Evolutionary conservation across 2,113 vertebrate genomes (phyloP).

Genomic region (Edolisoma coerulescens): DNA sequence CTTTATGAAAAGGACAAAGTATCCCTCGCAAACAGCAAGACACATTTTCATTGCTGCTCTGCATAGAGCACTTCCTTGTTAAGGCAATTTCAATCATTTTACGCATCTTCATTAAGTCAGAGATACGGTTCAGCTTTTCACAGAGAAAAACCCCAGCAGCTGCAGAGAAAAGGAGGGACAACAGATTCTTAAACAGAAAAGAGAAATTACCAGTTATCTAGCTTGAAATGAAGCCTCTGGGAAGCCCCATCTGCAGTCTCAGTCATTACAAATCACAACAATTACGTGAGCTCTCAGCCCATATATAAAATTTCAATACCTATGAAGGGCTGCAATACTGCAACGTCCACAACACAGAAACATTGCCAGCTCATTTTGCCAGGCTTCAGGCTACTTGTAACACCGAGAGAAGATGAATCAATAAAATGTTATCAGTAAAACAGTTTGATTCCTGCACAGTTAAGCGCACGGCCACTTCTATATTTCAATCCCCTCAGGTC

Average conservation of each 20-base stretch:
- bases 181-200: conserved; percentile 43
- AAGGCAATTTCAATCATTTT: conserved; percentile 13
- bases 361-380: background rate
- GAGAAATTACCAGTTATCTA: conserved; percentile 42
- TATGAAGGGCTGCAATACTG: background rate
- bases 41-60: background rate
- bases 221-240: conserved; percentile 63
- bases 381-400: conserved; percentile 53
- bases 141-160: conserved; percentile 22
- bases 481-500: conserved; percentile 56
- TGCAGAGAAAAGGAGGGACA: conserved; percentile 48
- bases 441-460: conserved; percentile 60
- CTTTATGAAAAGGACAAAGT: conserved; percentile 7
- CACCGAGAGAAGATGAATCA: conserved; percentile 48
- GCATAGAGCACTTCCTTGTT: background rate
- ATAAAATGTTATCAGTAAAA: conserved; percentile 65
- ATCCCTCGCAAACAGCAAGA: background rate
- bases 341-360: conserved; percentile 11
- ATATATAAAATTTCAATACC: conserved; percentile 5
- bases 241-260: conserved; percentile 50
- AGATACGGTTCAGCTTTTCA: conserved; percentile 9
- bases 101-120: conserved; percentile 32
- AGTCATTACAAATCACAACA: conserved; percentile 35
- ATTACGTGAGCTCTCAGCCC: conserved; percentile 15
- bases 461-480: conserved; percentile 45